A percentile compares a stretch with the other conserved stretches of the same genome.
phyloP scores from a whole-genome alignment of 2,888 invertebrate genomes.

The Dasysyrphus tricinctus region DNA sequence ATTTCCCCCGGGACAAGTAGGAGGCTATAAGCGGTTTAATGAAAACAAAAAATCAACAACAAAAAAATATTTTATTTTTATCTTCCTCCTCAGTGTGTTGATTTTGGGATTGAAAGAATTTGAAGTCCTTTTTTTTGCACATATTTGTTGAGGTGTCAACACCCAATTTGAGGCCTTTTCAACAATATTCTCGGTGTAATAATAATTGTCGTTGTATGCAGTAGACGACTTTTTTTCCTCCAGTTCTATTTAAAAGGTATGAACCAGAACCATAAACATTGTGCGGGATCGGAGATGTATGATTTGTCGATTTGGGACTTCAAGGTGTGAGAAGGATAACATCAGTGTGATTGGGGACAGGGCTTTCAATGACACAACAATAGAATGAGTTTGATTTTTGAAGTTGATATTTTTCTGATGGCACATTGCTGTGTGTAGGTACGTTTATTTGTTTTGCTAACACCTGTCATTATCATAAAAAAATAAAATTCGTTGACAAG shows the following conservation, averaged over 20 bases:
- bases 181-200: conserved; percentile 17
- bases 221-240: neutral
- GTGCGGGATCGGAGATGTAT: neutral
- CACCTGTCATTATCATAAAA: conserved; percentile 58
- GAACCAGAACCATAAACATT: no score
- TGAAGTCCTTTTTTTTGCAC: conserved; percentile 25
- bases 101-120: conserved; percentile 30
- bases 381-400: conserved; percentile 29
- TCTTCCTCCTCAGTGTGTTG: conserved; percentile 33
- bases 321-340: conserved; percentile 27
- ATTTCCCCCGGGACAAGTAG: conserved; percentile 70
- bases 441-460: conserved; percentile 26
- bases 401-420: conserved; percentile 39
- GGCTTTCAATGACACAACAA: conserved; percentile 29
- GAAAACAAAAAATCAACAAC: conserved; percentile 32
- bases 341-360: conserved; percentile 38
- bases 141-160: conserved; percentile 68
- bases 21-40: conserved; percentile 45
- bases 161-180: conserved; percentile 53
- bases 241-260: neutral
- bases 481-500: conserved; percentile 31
- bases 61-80: conserved; percentile 29
- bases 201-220: conserved; percentile 43
- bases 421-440: neutral
- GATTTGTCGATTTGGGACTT: neutral